phyloP scores from a whole-genome alignment of 1,140 invertebrate genomes.

The Rhagoletis pomonella region DNA sequence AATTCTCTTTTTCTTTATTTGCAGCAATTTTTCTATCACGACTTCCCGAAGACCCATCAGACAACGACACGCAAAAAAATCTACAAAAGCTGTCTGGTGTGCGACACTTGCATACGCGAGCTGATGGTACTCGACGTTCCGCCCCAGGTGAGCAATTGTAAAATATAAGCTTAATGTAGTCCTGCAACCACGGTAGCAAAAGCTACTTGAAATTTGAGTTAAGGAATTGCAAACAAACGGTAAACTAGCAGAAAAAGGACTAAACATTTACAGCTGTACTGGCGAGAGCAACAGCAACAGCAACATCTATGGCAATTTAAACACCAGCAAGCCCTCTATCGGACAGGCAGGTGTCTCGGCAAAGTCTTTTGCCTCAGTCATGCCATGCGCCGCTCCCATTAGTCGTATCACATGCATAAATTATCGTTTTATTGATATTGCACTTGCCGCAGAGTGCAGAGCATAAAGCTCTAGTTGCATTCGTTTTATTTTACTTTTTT shows the following conservation, averaged over 20 bases:
- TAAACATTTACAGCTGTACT: no score
- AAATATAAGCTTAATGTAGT: not conserved
- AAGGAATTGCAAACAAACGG: no score
- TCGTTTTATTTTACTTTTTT: not conserved
- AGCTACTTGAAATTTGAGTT: not conserved
- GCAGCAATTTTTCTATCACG: conserved; percentile 74
- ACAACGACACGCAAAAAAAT: conserved; percentile 71
- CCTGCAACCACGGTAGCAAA: not conserved
- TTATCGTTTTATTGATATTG: conserved; percentile 19
- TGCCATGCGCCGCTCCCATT: not conserved
- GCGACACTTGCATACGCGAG: conserved; percentile 74
- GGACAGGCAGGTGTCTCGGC: not conserved
- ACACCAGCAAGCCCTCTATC: not conserved
- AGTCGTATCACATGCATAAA: conserved; percentile 6
- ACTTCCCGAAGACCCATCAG: conserved; percentile 72
- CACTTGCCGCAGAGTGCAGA: not conserved
- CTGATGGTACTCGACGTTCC: conserved; percentile 75
- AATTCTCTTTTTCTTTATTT: conserved; percentile 54
- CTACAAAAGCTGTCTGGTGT: conserved; percentile 73
- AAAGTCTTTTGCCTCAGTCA: not conserved
- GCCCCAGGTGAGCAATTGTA: conserved; percentile 69
- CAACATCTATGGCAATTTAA: not conserved
- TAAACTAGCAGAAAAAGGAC: no score
- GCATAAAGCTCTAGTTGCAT: not conserved
- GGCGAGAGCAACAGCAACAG: not conserved